Percentiles rank a stretch among this genome's conserved stretches.
Evolutionary conservation across 2,797 vertebrate genomes (phyloP).

Genomic region (Microhierax caerulescens): DNA sequence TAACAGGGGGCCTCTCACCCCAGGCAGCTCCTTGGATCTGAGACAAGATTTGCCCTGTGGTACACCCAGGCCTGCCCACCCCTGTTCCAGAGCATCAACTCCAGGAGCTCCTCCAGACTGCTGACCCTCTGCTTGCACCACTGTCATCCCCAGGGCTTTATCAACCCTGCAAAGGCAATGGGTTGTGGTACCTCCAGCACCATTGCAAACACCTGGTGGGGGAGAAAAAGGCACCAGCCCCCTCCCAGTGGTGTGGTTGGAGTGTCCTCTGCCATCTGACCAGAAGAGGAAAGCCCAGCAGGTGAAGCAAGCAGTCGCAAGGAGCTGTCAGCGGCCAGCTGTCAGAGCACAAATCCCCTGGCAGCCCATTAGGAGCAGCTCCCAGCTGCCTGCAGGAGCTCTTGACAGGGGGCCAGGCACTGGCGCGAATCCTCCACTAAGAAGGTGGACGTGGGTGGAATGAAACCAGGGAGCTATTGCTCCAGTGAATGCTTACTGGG

Average conservation of each 20-base stretch:
- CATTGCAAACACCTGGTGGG: neutral
- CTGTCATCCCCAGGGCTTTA: neutral
- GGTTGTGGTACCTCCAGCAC: neutral
- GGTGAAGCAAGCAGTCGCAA: neutral
- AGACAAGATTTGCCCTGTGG: neutral
- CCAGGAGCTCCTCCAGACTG: neutral
- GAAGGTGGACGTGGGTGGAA: neutral
- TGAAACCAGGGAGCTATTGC: neutral
- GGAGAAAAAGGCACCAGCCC: neutral
- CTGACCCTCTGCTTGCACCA: neutral
- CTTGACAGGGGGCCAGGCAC: slow-evolving; percentile 30
- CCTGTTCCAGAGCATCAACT: neutral
- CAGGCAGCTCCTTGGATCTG: neutral
- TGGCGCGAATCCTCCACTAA: neutral
- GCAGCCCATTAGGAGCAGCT: slow-evolving; percentile 53
- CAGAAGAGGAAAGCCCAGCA: neutral
- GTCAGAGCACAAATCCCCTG: slow-evolving; percentile 26
- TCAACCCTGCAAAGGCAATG: neutral
- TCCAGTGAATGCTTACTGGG: neutral
- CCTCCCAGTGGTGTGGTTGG: rapidly evolving
- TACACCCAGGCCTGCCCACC: neutral
- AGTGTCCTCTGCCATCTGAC: neutral
- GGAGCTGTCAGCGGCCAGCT: slow-evolving; percentile 35
- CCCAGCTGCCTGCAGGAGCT: slow-evolving; percentile 34
- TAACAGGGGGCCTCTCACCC: neutral